Conservation (phyloP, 2,888 invertebrate genomes). For the Oasisia sp. region DNA sequence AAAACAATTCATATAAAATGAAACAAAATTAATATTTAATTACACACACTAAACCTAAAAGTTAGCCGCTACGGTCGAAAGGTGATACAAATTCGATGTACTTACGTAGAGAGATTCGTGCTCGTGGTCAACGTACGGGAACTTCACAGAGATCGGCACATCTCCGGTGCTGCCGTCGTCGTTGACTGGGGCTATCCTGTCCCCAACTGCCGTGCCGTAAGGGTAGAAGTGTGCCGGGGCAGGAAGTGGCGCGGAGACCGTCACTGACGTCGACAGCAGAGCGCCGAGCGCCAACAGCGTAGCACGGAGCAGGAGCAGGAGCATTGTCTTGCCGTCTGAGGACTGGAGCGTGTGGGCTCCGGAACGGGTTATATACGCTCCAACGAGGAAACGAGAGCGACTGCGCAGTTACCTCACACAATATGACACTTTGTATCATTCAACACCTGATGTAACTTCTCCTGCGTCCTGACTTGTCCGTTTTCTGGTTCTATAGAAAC, state of each 20-base stretch:
- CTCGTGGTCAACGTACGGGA: background rate
- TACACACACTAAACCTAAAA: too few species aligned
- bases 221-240: slow-evolving; percentile 1
- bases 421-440: background rate
- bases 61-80: too few species aligned
- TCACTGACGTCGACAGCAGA: background rate
- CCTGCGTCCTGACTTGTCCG: background rate
- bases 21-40: too few species aligned
- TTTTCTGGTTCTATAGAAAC: background rate
- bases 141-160: background rate
- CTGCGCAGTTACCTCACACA: background rate
- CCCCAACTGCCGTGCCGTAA: slow-evolving; percentile 13
- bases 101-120: slow-evolving; percentile 19
- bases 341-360: background rate
- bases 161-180: background rate
- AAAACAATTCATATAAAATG: too few species aligned
- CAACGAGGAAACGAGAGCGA: background rate
- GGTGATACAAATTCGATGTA: background rate
- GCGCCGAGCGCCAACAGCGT: background rate
- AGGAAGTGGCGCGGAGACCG: background rate
- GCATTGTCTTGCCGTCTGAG: background rate
- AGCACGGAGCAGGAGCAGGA: background rate
- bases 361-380: background rate
- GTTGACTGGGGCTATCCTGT: slow-evolving; percentile 13
- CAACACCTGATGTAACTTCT: background rate